A percentile compares a stretch with the other conserved stretches of the same genome.
These are phyloP conservation scores for Bruchidius siliquastri DNA, from an alignment of 2,888 invertebrate species.

Conservation along the genomic window DNA sequence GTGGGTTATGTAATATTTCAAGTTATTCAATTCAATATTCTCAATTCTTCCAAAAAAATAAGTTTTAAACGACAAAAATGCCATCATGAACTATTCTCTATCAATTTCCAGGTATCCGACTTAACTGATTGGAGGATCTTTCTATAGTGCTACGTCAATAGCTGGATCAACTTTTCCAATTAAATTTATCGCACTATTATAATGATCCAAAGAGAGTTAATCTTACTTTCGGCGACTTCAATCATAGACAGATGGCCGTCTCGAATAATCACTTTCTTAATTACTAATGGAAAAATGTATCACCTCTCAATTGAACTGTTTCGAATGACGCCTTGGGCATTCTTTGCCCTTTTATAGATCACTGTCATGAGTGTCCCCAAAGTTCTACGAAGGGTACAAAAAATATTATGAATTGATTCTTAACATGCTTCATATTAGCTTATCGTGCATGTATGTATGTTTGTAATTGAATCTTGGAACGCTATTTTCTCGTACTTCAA, in stretches of 20 bases:
- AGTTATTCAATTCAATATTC: no score
- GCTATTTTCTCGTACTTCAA: no score
- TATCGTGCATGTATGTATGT: no score
- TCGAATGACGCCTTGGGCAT: slow-evolving; percentile 29
- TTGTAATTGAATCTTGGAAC: no score
- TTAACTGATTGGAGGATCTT: background rate
- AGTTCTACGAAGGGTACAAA: no score
- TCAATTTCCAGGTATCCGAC: background rate
- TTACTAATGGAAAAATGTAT: slow-evolving; percentile 30
- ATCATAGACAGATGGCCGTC: slow-evolving; percentile 22
- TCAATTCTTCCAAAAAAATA: no score
- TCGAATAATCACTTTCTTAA: slow-evolving; percentile 18
- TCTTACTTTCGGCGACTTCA: slow-evolving; percentile 17
- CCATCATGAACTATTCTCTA: background rate
- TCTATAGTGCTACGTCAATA: background rate
- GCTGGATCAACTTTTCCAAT: background rate
- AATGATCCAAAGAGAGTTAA: background rate
- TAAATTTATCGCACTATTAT: background rate
- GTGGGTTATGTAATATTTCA: no score
- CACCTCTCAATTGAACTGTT: slow-evolving; percentile 34
- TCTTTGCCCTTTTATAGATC: slow-evolving; percentile 33
- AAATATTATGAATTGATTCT: no score
- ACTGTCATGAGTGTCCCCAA: slow-evolving; percentile 12
- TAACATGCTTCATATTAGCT: no score
- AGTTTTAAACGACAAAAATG: no score